Percentiles rank a stretch among this genome's conserved stretches.
Evolutionary conservation across 1,140 invertebrate species (phyloP).

Genomic region (Teleogryllus occipitalis): DNA sequence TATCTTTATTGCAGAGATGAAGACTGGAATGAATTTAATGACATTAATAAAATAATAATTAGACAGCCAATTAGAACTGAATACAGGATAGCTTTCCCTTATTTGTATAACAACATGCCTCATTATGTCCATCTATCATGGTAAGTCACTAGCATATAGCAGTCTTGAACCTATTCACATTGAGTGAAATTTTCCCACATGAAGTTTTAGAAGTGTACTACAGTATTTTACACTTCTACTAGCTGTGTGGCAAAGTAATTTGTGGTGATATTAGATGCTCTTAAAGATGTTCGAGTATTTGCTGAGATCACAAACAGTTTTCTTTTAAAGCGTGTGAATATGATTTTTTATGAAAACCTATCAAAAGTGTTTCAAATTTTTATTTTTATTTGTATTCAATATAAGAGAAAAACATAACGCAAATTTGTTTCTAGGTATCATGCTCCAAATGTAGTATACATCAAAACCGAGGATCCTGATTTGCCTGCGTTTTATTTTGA

Average conservation of each 20-base stretch:
- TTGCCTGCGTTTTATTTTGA: slow-evolving; percentile 99
- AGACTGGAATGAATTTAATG: slow-evolving; percentile 99
- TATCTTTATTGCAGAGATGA: slow-evolving; percentile 64
- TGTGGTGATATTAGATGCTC: slow-evolving; percentile 41
- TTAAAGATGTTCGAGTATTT: slow-evolving; percentile 34
- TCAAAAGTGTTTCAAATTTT: neutral
- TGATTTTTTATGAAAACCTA: too few species aligned
- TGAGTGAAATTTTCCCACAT: neutral
- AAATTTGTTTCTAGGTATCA: slow-evolving; percentile 74
- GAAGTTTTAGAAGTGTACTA: slow-evolving; percentile 10
- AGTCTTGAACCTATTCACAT: neutral
- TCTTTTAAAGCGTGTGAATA: neutral
- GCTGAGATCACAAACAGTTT: slow-evolving; percentile 39
- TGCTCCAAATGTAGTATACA: slow-evolving; percentile 96
- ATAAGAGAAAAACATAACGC: neutral
- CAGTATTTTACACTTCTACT: slow-evolving; percentile 32
- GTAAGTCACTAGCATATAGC: slow-evolving; percentile 46
- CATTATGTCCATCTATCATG: slow-evolving; percentile 91
- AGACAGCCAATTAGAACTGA: slow-evolving; percentile 96
- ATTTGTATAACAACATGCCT: slow-evolving; percentile 97
- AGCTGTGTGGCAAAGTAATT: slow-evolving; percentile 44
- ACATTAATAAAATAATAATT: slow-evolving; percentile 99
- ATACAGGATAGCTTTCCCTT: slow-evolving; percentile 98
- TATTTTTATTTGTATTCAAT: neutral
- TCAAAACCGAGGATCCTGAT: slow-evolving; percentile 99